Evolutionary conservation across 2,113 vertebrate genomes (phyloP).

Genomic region (Todiramphus chloris): DNA sequence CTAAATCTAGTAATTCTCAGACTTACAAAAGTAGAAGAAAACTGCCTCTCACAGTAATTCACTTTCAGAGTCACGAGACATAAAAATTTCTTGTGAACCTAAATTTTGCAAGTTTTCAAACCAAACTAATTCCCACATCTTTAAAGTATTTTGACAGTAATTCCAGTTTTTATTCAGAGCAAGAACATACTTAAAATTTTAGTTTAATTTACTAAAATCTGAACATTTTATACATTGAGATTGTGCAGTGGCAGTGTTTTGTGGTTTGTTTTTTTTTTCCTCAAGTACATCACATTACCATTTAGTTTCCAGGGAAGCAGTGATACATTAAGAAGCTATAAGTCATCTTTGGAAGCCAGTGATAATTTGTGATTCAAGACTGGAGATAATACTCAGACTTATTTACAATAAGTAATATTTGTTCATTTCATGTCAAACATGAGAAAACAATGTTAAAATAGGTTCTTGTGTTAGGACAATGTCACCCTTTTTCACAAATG

Average conservation of each 20-base stretch:
- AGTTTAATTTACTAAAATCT: not conserved
- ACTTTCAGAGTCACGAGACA: not conserved
- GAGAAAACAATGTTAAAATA: not conserved
- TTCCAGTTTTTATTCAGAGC: not conserved
- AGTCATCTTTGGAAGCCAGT: not conserved
- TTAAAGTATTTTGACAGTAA: not conserved
- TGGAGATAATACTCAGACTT: not conserved
- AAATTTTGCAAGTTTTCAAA: not conserved
- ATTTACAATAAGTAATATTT: not conserved
- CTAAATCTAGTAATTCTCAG: not conserved
- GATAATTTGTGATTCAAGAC: not conserved
- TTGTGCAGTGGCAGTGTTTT: not conserved
- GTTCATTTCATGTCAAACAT: not conserved
- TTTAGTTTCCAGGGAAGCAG: not conserved
- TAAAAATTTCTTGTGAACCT: not conserved
- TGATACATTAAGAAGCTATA: not conserved
- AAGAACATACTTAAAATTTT: not conserved
- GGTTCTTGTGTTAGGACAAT: not conserved
- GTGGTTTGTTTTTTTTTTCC: not conserved
- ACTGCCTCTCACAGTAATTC: not conserved
- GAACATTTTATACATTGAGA: not conserved
- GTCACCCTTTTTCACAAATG: not conserved
- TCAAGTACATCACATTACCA: not conserved
- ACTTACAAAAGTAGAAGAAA: not conserved
- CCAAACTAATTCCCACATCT: not conserved